Percentiles rank a stretch among this genome's conserved stretches.
Conservation (phyloP, 1,140 invertebrate genomes). For the Globodera rostochiensis region DNA sequence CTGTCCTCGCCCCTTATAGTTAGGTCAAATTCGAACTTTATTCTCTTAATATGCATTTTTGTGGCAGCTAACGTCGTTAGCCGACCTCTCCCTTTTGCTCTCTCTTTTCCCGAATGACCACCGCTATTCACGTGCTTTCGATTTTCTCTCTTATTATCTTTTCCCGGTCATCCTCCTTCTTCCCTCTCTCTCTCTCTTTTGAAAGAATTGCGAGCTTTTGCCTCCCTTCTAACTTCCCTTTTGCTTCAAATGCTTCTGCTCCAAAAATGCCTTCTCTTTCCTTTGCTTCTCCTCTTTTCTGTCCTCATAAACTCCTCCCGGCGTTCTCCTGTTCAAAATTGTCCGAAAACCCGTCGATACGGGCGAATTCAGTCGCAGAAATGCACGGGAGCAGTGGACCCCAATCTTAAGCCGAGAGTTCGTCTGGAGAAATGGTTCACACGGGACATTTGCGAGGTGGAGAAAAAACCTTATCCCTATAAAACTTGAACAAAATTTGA, state of each 20-base stretch:
- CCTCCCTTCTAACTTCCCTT: too few relatives aligned
- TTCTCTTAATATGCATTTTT: background rate
- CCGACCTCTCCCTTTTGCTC: background rate
- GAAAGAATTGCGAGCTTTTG: too few relatives aligned
- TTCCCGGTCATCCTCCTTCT: background rate
- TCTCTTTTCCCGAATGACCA: background rate
- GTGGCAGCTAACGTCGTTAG: background rate
- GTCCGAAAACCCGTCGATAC: background rate
- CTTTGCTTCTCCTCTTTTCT: background rate
- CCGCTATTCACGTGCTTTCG: background rate
- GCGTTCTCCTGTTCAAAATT: background rate
- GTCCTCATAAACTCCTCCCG: background rate
- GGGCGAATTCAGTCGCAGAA: constrained; percentile 3
- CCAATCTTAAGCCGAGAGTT: constrained; percentile 36
- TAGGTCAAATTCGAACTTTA: background rate
- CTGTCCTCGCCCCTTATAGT: background rate
- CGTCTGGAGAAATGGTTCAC: constrained; percentile 44
- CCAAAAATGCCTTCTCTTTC: background rate
- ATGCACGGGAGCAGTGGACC: constrained; percentile 29
- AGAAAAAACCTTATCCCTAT: constrained; percentile 16
- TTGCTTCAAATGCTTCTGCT: background rate
- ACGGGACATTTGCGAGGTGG: constrained; percentile 46
- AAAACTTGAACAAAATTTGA: constrained; percentile 36
- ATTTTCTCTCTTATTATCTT: background rate
- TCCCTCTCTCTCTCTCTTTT: too few relatives aligned